Conservation (phyloP, 2,888 invertebrate species). For the Cosmia pyralina region DNA sequence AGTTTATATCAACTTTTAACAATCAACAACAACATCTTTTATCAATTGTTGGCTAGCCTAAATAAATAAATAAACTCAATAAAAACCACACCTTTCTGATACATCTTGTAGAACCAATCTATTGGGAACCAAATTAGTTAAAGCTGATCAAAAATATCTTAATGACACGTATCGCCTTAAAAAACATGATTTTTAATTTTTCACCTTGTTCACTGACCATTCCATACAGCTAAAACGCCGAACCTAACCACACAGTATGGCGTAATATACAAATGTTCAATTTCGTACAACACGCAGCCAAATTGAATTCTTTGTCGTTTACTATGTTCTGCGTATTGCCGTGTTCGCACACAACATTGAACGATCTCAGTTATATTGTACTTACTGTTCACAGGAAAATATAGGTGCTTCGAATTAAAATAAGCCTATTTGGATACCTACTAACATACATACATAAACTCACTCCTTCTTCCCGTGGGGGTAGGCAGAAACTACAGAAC, state of each 20-base stretch:
- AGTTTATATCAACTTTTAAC: too few species aligned
- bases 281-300: slow-evolving; percentile 63
- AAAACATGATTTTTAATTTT: slow-evolving; percentile 11
- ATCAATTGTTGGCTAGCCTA: too few species aligned
- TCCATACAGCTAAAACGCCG: slow-evolving; percentile 12
- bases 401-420: background rate
- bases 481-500: too few species aligned
- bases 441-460: too few species aligned
- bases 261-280: slow-evolving; percentile 61
- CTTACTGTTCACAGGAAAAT: background rate
- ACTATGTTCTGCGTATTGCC: slow-evolving; percentile 45
- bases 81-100: background rate
- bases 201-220: background rate
- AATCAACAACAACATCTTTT: too few species aligned
- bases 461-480: too few species aligned
- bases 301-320: slow-evolving; percentile 70
- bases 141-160: background rate
- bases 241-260: slow-evolving; percentile 32
- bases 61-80: too few species aligned
- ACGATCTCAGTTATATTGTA: slow-evolving; percentile 17
- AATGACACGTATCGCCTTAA: background rate
- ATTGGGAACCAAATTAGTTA: background rate
- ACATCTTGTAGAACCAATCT: background rate
- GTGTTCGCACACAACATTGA: slow-evolving; percentile 10
- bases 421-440: too few species aligned